These are phyloP conservation scores for Hemiscyllium ocellatum DNA, from an alignment of 2,113 vertebrate species.

Conservation along the genomic window DNA sequence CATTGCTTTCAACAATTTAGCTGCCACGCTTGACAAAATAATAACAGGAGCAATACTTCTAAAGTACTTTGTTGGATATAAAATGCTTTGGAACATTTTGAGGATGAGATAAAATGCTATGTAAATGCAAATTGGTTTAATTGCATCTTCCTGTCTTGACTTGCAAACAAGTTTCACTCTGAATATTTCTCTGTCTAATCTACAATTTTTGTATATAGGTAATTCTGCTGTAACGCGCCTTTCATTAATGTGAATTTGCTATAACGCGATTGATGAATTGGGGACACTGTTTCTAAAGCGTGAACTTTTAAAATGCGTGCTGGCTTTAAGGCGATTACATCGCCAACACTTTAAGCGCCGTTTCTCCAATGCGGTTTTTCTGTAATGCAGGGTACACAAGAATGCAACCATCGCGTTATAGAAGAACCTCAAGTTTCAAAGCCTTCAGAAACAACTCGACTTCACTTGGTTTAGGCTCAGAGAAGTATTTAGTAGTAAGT, in stretches of 20 bases:
- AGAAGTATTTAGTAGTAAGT: not conserved
- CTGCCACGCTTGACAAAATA: not conserved
- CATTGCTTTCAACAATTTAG: not conserved
- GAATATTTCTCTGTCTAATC: not conserved
- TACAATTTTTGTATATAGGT: not conserved
- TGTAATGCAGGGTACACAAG: no score
- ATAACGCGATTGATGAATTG: no score
- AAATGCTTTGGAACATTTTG: not conserved
- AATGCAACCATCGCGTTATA: no score
- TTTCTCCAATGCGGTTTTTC: no score
- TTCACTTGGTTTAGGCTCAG: not conserved
- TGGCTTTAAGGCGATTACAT: no score
- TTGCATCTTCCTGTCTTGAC: not conserved
- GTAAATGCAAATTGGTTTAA: not conserved
- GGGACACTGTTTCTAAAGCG: no score
- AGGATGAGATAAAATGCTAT: not conserved
- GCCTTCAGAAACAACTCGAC: not conserved
- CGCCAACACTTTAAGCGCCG: no score
- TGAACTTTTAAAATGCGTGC: no score
- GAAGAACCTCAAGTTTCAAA: not conserved
- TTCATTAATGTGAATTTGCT: no score
- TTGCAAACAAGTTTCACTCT: not conserved
- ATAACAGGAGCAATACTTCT: not conserved
- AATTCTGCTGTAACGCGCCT: no score
- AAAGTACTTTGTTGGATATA: not conserved